Percentiles rank a stretch among this genome's conserved stretches.
These are phyloP conservation scores for Eledona agricola DNA, from an alignment of 2,888 invertebrate species.

Conservation along the genomic window DNA sequence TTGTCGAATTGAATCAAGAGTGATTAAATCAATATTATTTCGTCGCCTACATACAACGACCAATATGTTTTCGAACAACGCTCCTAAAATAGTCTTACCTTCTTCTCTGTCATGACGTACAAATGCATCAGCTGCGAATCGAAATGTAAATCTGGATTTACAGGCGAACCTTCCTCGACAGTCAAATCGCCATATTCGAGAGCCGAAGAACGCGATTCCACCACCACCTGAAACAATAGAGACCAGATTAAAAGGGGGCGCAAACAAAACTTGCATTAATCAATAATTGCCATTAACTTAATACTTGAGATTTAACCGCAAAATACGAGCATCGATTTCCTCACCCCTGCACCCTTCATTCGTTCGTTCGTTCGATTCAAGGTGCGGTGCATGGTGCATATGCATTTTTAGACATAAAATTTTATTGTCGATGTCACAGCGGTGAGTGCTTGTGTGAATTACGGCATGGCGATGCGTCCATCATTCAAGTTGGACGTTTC, in stretches of 20 bases:
- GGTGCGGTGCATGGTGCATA: too few species aligned
- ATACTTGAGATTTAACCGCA: background rate
- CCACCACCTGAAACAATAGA: slow-evolving; percentile 75
- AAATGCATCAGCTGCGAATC: slow-evolving; percentile 90
- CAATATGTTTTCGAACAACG: slow-evolving; percentile 10
- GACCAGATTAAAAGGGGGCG: slow-evolving; percentile 3
- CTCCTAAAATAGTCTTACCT: slow-evolving; percentile 66
- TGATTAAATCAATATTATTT: slow-evolving; percentile 19
- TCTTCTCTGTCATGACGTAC: slow-evolving; percentile 91
- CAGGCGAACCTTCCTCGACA: slow-evolving; percentile 82
- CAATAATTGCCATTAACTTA: slow-evolving; percentile 2
- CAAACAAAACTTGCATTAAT: slow-evolving; percentile 7
- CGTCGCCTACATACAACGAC: slow-evolving; percentile 1
- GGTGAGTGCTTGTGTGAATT: too few species aligned
- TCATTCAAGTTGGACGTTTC: too few species aligned
- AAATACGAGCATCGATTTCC: background rate
- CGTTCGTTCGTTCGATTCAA: too few species aligned
- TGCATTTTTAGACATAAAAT: too few species aligned
- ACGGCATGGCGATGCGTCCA: too few species aligned
- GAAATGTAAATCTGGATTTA: slow-evolving; percentile 91
- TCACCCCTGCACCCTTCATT: background rate
- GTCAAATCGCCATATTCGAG: slow-evolving; percentile 89
- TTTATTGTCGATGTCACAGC: too few species aligned
- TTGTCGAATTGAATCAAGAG: slow-evolving; percentile 7
- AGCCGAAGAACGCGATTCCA: slow-evolving; percentile 85